A percentile compares a stretch with the other conserved stretches of the same genome.
phyloP scores from a whole-genome alignment of 1,140 invertebrate species.

The Venustaconcha ellipsiformis region DNA sequence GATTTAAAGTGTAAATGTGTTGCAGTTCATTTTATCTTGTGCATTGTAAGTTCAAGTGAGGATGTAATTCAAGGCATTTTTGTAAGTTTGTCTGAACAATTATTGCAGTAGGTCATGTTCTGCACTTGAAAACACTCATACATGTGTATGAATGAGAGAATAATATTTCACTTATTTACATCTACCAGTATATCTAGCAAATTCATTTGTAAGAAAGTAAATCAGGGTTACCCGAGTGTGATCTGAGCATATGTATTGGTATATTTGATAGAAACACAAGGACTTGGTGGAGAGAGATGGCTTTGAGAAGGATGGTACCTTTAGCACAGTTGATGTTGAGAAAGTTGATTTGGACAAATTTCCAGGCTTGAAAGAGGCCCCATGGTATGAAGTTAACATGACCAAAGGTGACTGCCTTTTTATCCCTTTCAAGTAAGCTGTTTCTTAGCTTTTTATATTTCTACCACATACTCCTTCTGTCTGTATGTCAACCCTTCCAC shows the following conservation, averaged over 20 bases:
- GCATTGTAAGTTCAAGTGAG: too few relatives aligned
- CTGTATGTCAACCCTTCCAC: too few relatives aligned
- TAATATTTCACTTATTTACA: too few relatives aligned
- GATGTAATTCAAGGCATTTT: too few relatives aligned
- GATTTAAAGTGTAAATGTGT: too few relatives aligned
- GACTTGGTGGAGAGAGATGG: constrained; percentile 45
- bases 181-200: neutral
- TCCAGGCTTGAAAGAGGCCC: constrained; percentile 50
- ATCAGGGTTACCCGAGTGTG: neutral
- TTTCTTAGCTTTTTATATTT: neutral
- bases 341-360: constrained; percentile 61
- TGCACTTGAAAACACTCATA: too few relatives aligned
- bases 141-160: too few relatives aligned
- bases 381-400: constrained; percentile 57
- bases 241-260: neutral
- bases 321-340: constrained; percentile 63
- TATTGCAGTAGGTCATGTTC: too few relatives aligned
- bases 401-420: constrained; percentile 66
- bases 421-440: constrained; percentile 60
- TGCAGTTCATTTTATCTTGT: too few relatives aligned
- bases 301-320: constrained; percentile 52
- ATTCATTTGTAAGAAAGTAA: neutral
- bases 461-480: too few relatives aligned
- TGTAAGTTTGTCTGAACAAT: too few relatives aligned
- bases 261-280: constrained; percentile 40